Evolutionary conservation across 2,797 vertebrate species (phyloP).

Genomic region (Amazonetta brasiliensis): DNA sequence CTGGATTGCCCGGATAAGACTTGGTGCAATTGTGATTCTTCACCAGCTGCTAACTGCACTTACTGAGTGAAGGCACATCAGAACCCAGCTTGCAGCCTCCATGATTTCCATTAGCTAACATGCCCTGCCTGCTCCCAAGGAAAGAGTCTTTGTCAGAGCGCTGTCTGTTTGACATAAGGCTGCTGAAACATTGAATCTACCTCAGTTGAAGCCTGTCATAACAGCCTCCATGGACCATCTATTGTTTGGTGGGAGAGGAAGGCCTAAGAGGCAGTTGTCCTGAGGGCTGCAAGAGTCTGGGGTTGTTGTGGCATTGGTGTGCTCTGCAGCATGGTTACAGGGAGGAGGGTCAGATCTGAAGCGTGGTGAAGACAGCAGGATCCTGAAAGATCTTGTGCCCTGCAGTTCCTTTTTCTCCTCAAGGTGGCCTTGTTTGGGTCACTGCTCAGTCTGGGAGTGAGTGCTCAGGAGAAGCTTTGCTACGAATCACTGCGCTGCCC

Average conservation of each 20-base stretch:
- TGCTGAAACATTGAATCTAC: neutral
- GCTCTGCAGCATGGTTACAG: neutral
- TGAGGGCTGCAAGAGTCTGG: neutral
- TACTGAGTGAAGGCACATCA: neutral
- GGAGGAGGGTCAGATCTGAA: neutral
- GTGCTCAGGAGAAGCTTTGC: neutral
- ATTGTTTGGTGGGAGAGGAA: neutral
- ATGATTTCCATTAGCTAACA: neutral
- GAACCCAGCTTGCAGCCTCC: constrained; percentile 2
- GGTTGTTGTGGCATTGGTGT: neutral
- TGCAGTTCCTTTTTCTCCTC: neutral
- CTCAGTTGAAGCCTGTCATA: neutral
- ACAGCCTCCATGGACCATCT: neutral
- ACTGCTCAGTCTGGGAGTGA: neutral
- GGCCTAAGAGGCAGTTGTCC: neutral
- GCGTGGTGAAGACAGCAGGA: neutral
- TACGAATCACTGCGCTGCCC: neutral
- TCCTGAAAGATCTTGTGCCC: neutral
- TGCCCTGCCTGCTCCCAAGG: neutral
- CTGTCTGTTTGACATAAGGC: neutral
- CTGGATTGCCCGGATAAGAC: neutral
- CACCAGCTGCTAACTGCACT: neutral
- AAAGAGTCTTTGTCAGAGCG: neutral
- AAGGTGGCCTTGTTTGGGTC: neutral
- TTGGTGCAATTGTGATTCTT: neutral